Evolutionary conservation across 1,140 invertebrate species (phyloP).

Genomic region (Drosophila subpulchrella): DNA sequence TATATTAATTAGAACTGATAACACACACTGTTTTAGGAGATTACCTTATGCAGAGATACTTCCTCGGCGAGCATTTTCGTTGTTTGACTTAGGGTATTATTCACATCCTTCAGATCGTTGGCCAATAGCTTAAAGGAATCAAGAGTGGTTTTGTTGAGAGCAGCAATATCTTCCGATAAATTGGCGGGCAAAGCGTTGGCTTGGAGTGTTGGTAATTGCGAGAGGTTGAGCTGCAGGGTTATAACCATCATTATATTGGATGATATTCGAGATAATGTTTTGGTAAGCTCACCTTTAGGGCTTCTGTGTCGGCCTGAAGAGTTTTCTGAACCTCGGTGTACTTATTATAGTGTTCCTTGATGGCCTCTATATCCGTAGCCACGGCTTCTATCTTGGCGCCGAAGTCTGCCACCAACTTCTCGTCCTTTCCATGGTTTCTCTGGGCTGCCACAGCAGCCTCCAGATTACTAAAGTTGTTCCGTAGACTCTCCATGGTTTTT

Average conservation of each 20-base stretch:
- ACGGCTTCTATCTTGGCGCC: constrained; percentile 80
- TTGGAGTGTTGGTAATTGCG: constrained; percentile 46
- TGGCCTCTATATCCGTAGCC: constrained; percentile 68
- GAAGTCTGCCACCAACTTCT: constrained; percentile 79
- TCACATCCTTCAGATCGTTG: constrained; percentile 58
- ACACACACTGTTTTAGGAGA: background rate
- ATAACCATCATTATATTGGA: background rate
- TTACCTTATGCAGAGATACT: constrained; percentile 66
- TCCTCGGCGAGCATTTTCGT: constrained; percentile 70
- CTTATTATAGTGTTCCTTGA: constrained; percentile 75
- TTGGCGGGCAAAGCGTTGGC: constrained; percentile 42
- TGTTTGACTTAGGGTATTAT: constrained; percentile 73
- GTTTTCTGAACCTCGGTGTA: constrained; percentile 65
- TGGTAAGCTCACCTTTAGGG: constrained; percentile 42
- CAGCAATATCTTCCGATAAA: constrained; percentile 56
- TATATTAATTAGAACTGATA: constrained; percentile 6
- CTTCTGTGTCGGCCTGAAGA: constrained; percentile 58
- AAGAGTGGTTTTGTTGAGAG: constrained; percentile 49
- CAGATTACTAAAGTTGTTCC: constrained; percentile 63
- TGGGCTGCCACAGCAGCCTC: constrained; percentile 55
- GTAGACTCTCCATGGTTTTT: constrained; percentile 52
- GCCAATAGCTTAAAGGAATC: constrained; percentile 46
- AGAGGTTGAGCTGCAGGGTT: constrained; percentile 56
- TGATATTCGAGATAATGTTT: background rate
- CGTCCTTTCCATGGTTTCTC: constrained; percentile 72